Conservation (phyloP, 2,888 invertebrate genomes). For the Hypomecis punctinalis region DNA sequence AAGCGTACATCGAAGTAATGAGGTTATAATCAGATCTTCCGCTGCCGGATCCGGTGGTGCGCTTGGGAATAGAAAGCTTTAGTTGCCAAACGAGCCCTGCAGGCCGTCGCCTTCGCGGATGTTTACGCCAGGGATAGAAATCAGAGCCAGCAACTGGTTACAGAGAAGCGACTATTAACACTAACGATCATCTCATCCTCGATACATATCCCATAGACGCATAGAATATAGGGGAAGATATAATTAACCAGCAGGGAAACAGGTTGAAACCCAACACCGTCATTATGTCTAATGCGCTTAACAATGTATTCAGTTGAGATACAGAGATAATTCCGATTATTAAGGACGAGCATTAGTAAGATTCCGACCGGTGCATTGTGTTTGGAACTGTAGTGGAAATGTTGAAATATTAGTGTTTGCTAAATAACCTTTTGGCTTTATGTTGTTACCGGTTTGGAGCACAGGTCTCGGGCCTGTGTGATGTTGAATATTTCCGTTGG, state of each 20-base stretch:
- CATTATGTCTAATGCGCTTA: conserved; percentile 38
- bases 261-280: conserved; percentile 41
- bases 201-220: conserved; percentile 43
- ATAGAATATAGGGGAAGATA: conserved; percentile 47
- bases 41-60: conserved; percentile 54
- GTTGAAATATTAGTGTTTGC: conserved; percentile 64
- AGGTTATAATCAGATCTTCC: conserved; percentile 75
- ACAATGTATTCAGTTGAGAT: conserved; percentile 25
- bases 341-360: conserved; percentile 15
- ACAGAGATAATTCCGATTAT: conserved; percentile 19
- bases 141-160: conserved; percentile 60
- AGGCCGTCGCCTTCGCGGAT: conserved; percentile 63
- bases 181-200: conserved; percentile 49
- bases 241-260: conserved; percentile 46
- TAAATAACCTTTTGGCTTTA: conserved; percentile 74
- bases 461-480: conserved; percentile 56
- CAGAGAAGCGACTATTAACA: conserved; percentile 56
- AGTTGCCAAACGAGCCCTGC: conserved; percentile 62
- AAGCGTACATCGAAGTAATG: conserved; percentile 59
- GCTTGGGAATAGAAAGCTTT: conserved; percentile 69
- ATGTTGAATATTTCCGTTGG: conserved; percentile 72
- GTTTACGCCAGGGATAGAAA: conserved; percentile 69
- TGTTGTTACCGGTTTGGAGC: conserved; percentile 71
- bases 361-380: conserved; percentile 35
- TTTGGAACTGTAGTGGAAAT: conserved; percentile 28